Evolutionary conservation across 1,140 invertebrate genomes (phyloP), one percentile per base, ranked within the genome.

Genomic region (Drosophila lacertosa): DNA sequence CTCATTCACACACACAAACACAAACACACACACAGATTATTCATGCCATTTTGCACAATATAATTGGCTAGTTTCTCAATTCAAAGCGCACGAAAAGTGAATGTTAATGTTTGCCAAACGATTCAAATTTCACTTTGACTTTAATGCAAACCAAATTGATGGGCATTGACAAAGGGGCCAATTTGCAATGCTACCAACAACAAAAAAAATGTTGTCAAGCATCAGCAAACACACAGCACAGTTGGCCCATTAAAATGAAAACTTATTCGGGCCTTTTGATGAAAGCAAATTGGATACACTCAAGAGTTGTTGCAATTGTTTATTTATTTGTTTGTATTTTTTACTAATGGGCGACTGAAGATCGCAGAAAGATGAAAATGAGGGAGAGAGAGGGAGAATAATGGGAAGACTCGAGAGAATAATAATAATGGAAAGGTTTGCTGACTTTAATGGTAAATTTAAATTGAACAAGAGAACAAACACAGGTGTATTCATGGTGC

Each of bases 21-120:
- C n/a, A n/a, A n/a, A n/a, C n/a, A n/a, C n/a, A n/a, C 32, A 45
- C 33, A 54, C 67, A 65, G 35, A 78, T 83, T 83, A 78, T 82
- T 78, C 72, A 82, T 77, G 78, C 68, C 33, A 45, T 59, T 64
- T 60, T 82, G 78, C 78, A 84, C 76, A 83, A 59, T 79, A 79
- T 86, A 83, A 80, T 83, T 86, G 80, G 80, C 63, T 51, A 74
- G 68, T 65, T 72, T 82, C 72, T 51, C 65, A 69, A 62, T 68
- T 62, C 66, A 64, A 45, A 68, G 59, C 24, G 29, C 59, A 15
- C 39, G 62, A 40, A 32, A 64, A 60, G 39, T 53, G 42, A 57
- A 33, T 55, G 42, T 29, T 9, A 29, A 35, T 54, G 24, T 18
- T 48, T 32, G 26, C 10, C 26, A 24, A 24, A 22, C 32, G 44